These are phyloP conservation scores for Euphonia xanthogaster DNA, from an alignment of 2,797 vertebrate species.

Conservation along the genomic window DNA sequence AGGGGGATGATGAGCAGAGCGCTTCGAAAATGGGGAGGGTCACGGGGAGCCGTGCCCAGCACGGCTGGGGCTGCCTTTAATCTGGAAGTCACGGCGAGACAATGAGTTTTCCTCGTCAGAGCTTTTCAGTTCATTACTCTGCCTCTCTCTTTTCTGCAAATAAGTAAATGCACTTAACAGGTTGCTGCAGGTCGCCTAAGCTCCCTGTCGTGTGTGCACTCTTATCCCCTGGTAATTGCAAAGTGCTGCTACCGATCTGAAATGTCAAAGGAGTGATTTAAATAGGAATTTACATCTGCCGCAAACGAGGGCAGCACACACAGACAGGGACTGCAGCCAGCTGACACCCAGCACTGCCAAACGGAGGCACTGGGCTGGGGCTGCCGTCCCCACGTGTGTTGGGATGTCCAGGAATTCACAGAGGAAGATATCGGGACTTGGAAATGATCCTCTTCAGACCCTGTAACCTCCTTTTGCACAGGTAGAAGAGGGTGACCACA, in stretches of 20 bases:
- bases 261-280: slow-evolving; percentile 46
- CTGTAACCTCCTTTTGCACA: background rate
- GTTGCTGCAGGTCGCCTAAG: slow-evolving; percentile 33
- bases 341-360: background rate
- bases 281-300: background rate
- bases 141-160: slow-evolving; percentile 29
- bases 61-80: background rate
- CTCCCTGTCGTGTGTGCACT: slow-evolving; percentile 25
- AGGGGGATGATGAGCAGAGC: background rate
- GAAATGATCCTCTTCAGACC: background rate
- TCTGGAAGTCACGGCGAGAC: background rate
- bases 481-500: no score
- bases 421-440: accelerated
- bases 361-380: background rate
- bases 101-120: background rate
- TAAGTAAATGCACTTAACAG: slow-evolving; percentile 41
- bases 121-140: slow-evolving; percentile 40
- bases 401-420: background rate
- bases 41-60: background rate
- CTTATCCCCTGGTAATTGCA: slow-evolving; percentile 4
- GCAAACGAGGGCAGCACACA: background rate
- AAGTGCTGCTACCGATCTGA: background rate
- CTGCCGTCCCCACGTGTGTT: accelerated
- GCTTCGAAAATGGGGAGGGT: background rate
- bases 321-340: background rate